phyloP scores from a whole-genome alignment of 2,888 invertebrate genomes.

The Hipparchia semele region DNA sequence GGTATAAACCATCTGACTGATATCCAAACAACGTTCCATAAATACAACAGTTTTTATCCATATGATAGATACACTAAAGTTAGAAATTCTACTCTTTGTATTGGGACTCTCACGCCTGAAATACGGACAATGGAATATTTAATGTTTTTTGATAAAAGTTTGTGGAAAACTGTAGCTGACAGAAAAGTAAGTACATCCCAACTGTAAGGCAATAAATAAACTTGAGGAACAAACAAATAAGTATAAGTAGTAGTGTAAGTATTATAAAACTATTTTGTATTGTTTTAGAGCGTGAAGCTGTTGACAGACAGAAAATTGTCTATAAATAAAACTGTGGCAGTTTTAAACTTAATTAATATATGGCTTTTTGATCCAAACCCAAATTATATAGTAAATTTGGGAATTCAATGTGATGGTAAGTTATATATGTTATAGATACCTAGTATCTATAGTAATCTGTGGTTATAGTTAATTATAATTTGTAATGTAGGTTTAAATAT shows the following conservation, averaged over 20 bases:
- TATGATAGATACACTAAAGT: slow-evolving; percentile 76
- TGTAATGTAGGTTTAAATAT: background rate
- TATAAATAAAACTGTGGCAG: slow-evolving; percentile 64
- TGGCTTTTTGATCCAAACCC: slow-evolving; percentile 74
- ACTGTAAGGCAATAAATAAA: background rate
- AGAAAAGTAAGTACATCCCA: slow-evolving; percentile 59
- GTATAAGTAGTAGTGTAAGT: background rate
- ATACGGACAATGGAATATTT: slow-evolving; percentile 81
- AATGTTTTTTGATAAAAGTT: slow-evolving; percentile 63
- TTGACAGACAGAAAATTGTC: slow-evolving; percentile 38
- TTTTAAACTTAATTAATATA: slow-evolving; percentile 71
- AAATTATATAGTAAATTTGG: slow-evolving; percentile 76
- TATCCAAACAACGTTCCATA: slow-evolving; percentile 77
- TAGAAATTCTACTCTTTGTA: slow-evolving; percentile 73
- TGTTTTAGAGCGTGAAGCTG: slow-evolving; percentile 48
- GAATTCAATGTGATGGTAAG: slow-evolving; percentile 80
- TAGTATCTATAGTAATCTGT: no score
- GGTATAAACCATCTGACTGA: slow-evolving; percentile 83
- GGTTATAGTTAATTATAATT: background rate
- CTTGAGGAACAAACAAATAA: background rate
- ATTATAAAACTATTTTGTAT: background rate
- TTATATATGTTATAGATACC: background rate
- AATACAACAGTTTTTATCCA: slow-evolving; percentile 76
- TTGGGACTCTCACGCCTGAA: slow-evolving; percentile 77
- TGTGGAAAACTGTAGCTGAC: slow-evolving; percentile 62